Conservation (phyloP, 2,888 invertebrate genomes). For the Zygogramma bicolorata region DNA sequence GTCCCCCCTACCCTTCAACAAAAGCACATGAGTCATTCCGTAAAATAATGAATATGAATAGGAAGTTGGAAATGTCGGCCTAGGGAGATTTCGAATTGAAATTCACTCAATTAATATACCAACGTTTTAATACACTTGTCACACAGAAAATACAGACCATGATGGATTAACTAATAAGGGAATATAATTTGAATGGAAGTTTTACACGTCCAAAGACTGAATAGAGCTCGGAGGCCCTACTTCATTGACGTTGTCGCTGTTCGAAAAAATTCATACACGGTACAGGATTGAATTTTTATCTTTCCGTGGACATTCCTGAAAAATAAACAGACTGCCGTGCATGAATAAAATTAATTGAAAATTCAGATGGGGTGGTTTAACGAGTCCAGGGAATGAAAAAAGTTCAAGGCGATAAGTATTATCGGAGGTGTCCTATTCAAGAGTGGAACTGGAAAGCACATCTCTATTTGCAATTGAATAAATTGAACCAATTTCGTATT, state of each 20-base stretch:
- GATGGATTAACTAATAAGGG: slow-evolving; percentile 21
- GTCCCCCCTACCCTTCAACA: too few relatives aligned
- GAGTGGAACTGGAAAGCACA: neutral
- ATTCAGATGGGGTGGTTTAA: neutral
- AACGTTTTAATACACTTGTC: slow-evolving; percentile 32
- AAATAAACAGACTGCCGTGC: neutral
- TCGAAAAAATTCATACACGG: neutral
- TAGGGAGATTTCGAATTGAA: slow-evolving; percentile 8
- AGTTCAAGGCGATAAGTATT: neutral
- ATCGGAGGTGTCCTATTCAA: neutral
- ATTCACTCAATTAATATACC: slow-evolving; percentile 15
- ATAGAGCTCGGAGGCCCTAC: neutral
- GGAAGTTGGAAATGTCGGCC: neutral
- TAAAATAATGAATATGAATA: neutral
- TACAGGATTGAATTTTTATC: neutral
- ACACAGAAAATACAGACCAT: slow-evolving; percentile 25
- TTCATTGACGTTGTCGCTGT: neutral
- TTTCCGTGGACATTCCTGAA: neutral
- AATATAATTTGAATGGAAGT: neutral
- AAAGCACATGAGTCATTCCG: neutral
- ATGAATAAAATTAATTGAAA: slow-evolving; percentile 1
- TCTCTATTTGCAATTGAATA: too few relatives aligned
- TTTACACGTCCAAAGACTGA: neutral
- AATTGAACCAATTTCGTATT: too few relatives aligned
- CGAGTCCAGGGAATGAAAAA: neutral